Evolutionary conservation across 1,140 invertebrate species (phyloP).

Genomic region (Drosophila sulfurigaster): DNA sequence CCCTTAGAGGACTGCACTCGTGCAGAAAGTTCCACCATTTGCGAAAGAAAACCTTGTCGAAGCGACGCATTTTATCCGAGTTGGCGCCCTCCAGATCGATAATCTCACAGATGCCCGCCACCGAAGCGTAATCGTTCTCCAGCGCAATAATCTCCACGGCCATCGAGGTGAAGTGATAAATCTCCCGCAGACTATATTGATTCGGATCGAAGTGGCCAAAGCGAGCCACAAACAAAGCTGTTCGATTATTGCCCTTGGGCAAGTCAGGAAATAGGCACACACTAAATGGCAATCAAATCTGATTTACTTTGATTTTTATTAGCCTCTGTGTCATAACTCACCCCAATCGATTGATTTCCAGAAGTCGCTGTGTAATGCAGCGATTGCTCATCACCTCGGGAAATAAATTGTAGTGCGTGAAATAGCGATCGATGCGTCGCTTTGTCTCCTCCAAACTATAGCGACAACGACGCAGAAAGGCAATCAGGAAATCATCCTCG

Average conservation of each 20-base stretch:
- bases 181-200: constrained; percentile 82
- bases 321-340: constrained; percentile 54
- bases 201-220: constrained; percentile 85
- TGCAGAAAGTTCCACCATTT: constrained; percentile 85
- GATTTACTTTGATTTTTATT: too few relatives aligned
- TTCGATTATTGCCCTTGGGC: constrained; percentile 84
- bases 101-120: constrained; percentile 85
- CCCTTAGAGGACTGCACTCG: constrained; percentile 86
- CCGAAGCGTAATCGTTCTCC: constrained; percentile 84
- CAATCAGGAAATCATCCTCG: constrained; percentile 87
- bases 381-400: constrained; percentile 86
- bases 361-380: constrained; percentile 75
- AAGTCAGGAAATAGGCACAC: constrained; percentile 73
- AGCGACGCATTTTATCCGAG: constrained; percentile 85
- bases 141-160: constrained; percentile 84
- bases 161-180: constrained; percentile 85
- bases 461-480: constrained; percentile 88
- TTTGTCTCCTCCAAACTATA: constrained; percentile 89
- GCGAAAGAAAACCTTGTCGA: constrained; percentile 85
- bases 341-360: constrained; percentile 86
- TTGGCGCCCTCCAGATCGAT: constrained; percentile 85
- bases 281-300: constrained; percentile 31
- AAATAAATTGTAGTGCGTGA: constrained; percentile 86
- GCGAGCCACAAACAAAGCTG: constrained; percentile 85
- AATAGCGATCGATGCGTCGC: constrained; percentile 88